phyloP scores from a whole-genome alignment of 2,797 vertebrate species.

The Sandelia bainsii region DNA sequence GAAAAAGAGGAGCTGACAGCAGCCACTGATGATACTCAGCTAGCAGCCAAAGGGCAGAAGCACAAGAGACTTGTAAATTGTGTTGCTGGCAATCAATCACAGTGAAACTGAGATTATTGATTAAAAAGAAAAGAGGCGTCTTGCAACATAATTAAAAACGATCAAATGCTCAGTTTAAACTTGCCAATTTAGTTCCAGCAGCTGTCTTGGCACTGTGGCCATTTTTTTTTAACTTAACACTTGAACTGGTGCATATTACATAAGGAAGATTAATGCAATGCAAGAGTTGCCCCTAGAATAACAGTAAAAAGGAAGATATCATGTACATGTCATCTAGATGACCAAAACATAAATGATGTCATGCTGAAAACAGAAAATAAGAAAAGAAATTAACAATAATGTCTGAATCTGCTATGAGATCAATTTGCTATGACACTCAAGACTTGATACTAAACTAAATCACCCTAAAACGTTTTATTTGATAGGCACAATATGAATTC shows the following conservation, averaged over 20 bases:
- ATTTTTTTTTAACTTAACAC: neutral
- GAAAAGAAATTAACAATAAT: neutral
- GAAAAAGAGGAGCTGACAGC: constrained; percentile 26
- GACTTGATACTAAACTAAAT: neutral
- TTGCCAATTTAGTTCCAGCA: constrained; percentile 20
- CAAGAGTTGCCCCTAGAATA: neutral
- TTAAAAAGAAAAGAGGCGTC: constrained; percentile 37
- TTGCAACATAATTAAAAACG: constrained; percentile 40
- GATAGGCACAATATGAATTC: neutral
- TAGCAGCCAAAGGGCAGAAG: constrained; percentile 33
- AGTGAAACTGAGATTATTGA: constrained; percentile 36
- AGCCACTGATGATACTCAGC: constrained; percentile 23
- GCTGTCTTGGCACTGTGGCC: neutral
- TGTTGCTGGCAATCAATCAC: constrained; percentile 30
- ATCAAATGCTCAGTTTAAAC: constrained; percentile 23
- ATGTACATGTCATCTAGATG: too few relatives aligned
- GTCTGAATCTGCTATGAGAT: neutral
- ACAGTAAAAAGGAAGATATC: constrained; percentile 14
- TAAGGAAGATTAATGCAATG: neutral
- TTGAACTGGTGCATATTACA: neutral
- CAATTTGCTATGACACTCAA: neutral
- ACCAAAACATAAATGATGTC: neutral
- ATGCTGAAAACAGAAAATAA: constrained; percentile 5
- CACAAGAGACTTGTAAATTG: constrained; percentile 35
- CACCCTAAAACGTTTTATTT: too few relatives aligned